A percentile compares a stretch with the other conserved stretches of the same genome.
phyloP scores from a whole-genome alignment of 1,140 invertebrate species.

The Temnothorax longispinosus region DNA sequence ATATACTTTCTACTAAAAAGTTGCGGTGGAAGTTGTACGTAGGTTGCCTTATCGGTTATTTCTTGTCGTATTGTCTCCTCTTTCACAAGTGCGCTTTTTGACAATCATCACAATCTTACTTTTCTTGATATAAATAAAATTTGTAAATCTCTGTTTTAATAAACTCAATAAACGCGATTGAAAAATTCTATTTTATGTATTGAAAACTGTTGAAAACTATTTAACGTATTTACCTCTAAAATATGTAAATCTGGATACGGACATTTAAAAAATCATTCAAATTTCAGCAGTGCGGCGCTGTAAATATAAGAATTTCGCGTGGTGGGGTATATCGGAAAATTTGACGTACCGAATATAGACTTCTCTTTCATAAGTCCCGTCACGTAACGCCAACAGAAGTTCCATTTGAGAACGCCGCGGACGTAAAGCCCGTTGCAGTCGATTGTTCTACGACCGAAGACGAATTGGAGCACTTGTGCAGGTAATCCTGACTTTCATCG shows the following conservation, averaged over 20 bases:
- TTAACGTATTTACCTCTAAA: background rate
- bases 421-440: constrained; percentile 54
- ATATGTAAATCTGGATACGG: background rate
- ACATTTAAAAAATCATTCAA: background rate
- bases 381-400: constrained; percentile 57
- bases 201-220: background rate
- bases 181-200: background rate
- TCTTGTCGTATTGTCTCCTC: too few species aligned
- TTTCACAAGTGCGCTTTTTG: background rate
- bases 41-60: background rate
- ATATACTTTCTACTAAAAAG: constrained; percentile 7
- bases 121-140: background rate
- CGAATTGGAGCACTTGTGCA: constrained; percentile 60
- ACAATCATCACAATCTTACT: background rate
- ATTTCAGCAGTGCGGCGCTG: background rate
- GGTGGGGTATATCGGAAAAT: constrained; percentile 28
- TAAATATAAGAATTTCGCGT: constrained; percentile 10
- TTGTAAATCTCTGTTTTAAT: background rate
- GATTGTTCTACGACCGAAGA: constrained; percentile 58
- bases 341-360: constrained; percentile 37
- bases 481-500: constrained; percentile 62
- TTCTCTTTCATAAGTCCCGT: constrained; percentile 15
- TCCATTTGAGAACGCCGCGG: constrained; percentile 30
- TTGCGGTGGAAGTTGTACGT: background rate
- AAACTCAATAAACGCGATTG: background rate